Conservation (phyloP, 2,113 vertebrate species). For the Galemys pyrenaicus region DNA sequence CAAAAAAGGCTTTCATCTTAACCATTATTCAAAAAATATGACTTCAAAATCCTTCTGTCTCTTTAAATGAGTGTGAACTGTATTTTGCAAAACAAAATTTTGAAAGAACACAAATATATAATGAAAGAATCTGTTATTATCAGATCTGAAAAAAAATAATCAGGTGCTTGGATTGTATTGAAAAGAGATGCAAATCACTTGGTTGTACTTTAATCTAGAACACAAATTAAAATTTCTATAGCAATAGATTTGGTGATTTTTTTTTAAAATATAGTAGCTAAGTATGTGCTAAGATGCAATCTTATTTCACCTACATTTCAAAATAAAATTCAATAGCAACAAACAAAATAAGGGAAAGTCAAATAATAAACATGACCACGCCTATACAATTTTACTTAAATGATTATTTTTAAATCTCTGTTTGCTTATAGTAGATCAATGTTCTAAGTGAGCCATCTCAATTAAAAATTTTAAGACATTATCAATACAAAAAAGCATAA, state of each 20-base stretch:
- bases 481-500: not conserved
- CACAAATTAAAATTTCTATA: conserved; percentile 12
- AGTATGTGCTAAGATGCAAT: not conserved
- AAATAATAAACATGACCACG: conserved; percentile 1
- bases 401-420: not conserved
- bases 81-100: conserved; percentile 44
- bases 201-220: not conserved
- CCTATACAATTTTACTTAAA: not conserved
- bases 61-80: not conserved
- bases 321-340: not conserved
- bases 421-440: not conserved
- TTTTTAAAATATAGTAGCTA: conserved; percentile 8
- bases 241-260: not conserved
- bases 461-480: not conserved
- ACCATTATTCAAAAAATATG: not conserved
- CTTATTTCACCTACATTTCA: not conserved
- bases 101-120: not conserved
- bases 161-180: conserved; percentile 41
- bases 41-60: conserved; percentile 13
- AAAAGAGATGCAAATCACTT: conserved; percentile 31
- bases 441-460: conserved; percentile 3
- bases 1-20: conserved; percentile 31
- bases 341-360: not conserved
- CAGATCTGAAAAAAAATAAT: not conserved
- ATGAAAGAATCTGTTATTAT: not conserved